Evolutionary conservation across 1,140 invertebrate species (phyloP).

Genomic region (Brachionus plicatilis): DNA sequence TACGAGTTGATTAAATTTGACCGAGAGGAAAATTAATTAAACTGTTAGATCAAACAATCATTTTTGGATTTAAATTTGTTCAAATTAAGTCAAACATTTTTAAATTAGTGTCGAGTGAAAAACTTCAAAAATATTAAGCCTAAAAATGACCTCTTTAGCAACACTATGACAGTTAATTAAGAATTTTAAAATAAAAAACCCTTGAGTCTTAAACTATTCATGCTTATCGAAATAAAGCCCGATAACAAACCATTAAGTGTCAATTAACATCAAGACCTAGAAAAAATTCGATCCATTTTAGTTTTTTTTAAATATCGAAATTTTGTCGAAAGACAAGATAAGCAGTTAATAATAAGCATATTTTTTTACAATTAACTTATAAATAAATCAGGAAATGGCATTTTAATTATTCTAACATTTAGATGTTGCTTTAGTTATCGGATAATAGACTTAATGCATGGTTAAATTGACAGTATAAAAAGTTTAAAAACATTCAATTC

Average conservation of each 20-base stretch:
- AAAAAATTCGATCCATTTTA: neutral
- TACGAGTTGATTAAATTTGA: neutral
- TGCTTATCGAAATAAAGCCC: slow-evolving; percentile 16
- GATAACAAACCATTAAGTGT: neutral
- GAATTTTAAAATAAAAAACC: neutral
- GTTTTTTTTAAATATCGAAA: neutral
- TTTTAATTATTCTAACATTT: neutral
- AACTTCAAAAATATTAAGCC: neutral
- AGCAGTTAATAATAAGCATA: neutral
- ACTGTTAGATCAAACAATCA: neutral
- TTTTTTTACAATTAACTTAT: neutral
- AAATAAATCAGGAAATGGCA: neutral
- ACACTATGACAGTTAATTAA: neutral
- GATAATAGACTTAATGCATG: neutral
- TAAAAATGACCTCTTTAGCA: neutral
- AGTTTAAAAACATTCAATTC: neutral
- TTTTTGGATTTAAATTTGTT: neutral
- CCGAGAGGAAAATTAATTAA: neutral
- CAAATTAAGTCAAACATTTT: neutral
- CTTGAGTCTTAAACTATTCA: slow-evolving; percentile 1
- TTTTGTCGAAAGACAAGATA: neutral
- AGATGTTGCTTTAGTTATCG: neutral
- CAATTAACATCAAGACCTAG: neutral
- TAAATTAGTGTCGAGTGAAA: neutral
- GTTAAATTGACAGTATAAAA: too few species aligned